Base-by-base conservation (phyloP, 1,140 invertebrate genomes). In the Rhysida immarginata region DNA sequence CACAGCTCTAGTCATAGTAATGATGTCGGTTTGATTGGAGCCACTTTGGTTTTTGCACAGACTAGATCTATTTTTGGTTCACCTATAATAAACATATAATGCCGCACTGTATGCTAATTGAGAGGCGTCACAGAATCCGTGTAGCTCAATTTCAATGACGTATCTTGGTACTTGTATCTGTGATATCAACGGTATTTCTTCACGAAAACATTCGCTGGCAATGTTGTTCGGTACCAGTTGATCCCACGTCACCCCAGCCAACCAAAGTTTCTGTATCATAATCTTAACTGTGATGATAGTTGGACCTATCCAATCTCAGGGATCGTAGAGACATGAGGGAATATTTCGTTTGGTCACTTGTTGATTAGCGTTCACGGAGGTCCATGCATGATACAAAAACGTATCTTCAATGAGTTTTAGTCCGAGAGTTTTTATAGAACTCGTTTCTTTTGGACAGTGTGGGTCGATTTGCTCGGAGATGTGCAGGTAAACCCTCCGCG, bases 391-490 rank as follows among this genome's bases (percentile, higher is more conserved):
- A 68, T 0, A 65, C 57, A 0, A 72, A 18, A 60, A 66, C 67
- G 0, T 70, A 71, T 59, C 61, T 72, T 74, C n/a, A 65, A 72
- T 16, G 64, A 35, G 16, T 50, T n/a, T n/a, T n/a, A n/a, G n/a
- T n/a, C n/a, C n/a, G n/a, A n/a, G n/a, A n/a, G n/a, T n/a, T n/a
- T n/a, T n/a, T n/a, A n/a, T n/a, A n/a, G n/a, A n/a, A n/a, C n/a
- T n/a, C n/a, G n/a, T n/a, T n/a, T n/a, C n/a, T n/a, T n/a, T n/a
- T n/a, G n/a, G n/a, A n/a, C n/a, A n/a, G n/a, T n/a, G n/a, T n/a
- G 27, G 53, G 35, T 24, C 53, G 29, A 11, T 48, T n/a, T n/a
- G n/a, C n/a, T n/a, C n/a, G 21, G n/a, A 56, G 23, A 2, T 53
- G 45, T 21, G 56, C 18, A 8, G 57, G 35, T 41, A 41, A 11